Evolutionary conservation across 2,113 vertebrate species (phyloP).

Genomic region (Aramus guarauna): DNA sequence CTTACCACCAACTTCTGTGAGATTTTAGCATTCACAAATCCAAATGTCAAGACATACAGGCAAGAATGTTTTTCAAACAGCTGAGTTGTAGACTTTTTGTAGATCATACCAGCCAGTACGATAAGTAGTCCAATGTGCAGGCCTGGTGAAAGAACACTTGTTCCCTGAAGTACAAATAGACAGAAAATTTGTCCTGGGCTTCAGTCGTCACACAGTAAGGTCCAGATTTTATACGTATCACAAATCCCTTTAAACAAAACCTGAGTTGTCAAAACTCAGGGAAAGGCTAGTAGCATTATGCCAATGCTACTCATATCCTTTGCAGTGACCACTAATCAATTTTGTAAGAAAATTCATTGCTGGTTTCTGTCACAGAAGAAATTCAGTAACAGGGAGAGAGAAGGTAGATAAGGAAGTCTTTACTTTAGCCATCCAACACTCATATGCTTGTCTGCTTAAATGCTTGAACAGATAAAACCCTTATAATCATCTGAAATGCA

Average conservation of each 20-base stretch:
- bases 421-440: neutral
- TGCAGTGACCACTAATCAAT: neutral
- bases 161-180: slow-evolving; percentile 80
- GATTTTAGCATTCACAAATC: slow-evolving; percentile 91
- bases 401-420: neutral
- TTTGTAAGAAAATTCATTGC: neutral
- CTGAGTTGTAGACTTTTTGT: slow-evolving; percentile 90
- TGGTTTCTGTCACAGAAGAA: neutral
- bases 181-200: neutral
- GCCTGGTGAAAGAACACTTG: slow-evolving; percentile 92
- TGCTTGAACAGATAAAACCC: neutral
- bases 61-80: slow-evolving; percentile 93
- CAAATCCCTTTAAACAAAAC: neutral
- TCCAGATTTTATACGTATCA: neutral
- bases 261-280: neutral
- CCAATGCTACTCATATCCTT: neutral
- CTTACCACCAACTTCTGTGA: slow-evolving; percentile 95
- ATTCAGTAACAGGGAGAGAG: neutral
- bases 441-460: neutral
- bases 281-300: neutral
- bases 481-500: neutral
- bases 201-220: neutral
- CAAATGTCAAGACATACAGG: slow-evolving; percentile 91
- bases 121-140: slow-evolving; percentile 90
- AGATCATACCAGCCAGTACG: slow-evolving; percentile 89